phyloP scores from a whole-genome alignment of 1,140 invertebrate genomes.

The Caerostris darwini region DNA sequence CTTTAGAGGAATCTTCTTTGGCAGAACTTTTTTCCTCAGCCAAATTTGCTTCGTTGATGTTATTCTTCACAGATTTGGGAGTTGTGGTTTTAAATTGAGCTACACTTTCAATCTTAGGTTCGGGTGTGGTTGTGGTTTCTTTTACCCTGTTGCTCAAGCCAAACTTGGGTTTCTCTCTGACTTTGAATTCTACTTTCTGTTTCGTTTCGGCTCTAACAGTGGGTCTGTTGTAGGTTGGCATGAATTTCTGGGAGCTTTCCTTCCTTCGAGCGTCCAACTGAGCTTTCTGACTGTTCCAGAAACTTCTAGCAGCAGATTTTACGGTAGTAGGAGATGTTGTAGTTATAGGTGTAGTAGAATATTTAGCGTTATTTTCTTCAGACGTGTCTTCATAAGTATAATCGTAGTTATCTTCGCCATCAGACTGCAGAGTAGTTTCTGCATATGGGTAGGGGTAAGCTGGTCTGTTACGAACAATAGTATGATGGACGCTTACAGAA shows the following conservation, averaged over 20 bases:
- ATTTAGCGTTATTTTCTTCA: slow-evolving; percentile 30
- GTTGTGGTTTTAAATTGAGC: background rate
- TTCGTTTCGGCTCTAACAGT: background rate
- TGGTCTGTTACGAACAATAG: slow-evolving; percentile 68
- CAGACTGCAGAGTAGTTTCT: slow-evolving; percentile 35
- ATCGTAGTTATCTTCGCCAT: slow-evolving; percentile 66
- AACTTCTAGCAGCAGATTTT: slow-evolving; percentile 39
- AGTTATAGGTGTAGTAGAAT: background rate
- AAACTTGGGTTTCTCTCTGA: slow-evolving; percentile 74
- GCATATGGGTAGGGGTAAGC: slow-evolving; percentile 57
- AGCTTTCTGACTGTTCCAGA: slow-evolving; percentile 72
- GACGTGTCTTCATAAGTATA: slow-evolving; percentile 74
- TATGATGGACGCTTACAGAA: slow-evolving; percentile 70
- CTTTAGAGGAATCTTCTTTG: background rate
- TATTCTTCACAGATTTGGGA: slow-evolving; percentile 37
- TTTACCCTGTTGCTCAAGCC: slow-evolving; percentile 58
- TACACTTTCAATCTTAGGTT: background rate
- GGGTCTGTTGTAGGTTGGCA: slow-evolving; percentile 38
- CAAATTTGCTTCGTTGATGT: slow-evolving; percentile 44
- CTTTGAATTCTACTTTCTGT: slow-evolving; percentile 68
- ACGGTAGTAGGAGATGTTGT: background rate
- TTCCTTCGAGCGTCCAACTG: slow-evolving; percentile 59
- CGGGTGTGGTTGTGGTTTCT: background rate
- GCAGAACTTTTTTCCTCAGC: background rate
- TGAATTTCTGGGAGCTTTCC: slow-evolving; percentile 58